Evolutionary conservation across 1,140 invertebrate genomes (phyloP).

Genomic region (Cyrtorhinus lividipennis): DNA sequence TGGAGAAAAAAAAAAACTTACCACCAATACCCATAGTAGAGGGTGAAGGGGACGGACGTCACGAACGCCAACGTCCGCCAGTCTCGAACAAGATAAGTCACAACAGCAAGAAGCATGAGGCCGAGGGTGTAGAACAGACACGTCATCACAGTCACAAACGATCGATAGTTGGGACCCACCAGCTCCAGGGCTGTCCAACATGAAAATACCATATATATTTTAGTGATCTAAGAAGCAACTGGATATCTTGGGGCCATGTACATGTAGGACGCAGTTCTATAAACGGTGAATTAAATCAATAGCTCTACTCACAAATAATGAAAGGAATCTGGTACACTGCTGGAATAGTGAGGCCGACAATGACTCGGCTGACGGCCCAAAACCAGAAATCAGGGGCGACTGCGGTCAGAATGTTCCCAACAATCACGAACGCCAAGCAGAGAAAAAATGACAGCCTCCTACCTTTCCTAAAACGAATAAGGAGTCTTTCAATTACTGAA

Average conservation of each 20-base stretch:
- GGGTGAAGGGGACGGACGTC: slow-evolving; percentile 67
- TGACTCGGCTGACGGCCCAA: slow-evolving; percentile 58
- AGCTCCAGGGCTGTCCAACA: slow-evolving; percentile 78
- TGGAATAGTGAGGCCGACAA: slow-evolving; percentile 76
- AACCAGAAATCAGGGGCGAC: slow-evolving; percentile 60
- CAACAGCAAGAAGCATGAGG: slow-evolving; percentile 58
- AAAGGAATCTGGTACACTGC: slow-evolving; percentile 91
- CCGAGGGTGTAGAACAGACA: slow-evolving; percentile 79
- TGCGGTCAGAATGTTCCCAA: slow-evolving; percentile 61
- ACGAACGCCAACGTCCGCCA: slow-evolving; percentile 64
- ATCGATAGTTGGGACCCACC: slow-evolving; percentile 76
- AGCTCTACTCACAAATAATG: slow-evolving; percentile 63
- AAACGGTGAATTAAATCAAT: no score
- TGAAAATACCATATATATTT: slow-evolving; percentile 33
- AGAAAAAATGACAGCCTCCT: slow-evolving; percentile 65
- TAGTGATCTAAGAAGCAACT: no score
- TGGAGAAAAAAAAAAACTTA: no score
- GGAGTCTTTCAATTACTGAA: no score
- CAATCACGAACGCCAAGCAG: slow-evolving; percentile 57
- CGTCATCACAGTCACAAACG: slow-evolving; percentile 78
- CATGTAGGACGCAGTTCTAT: no score
- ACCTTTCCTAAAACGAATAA: slow-evolving; percentile 45
- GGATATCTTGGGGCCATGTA: no score
- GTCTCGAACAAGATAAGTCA: slow-evolving; percentile 67
- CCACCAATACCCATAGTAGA: slow-evolving; percentile 74